phyloP scores from a whole-genome alignment of 1,140 invertebrate genomes.

The Heliconius melpomene region DNA sequence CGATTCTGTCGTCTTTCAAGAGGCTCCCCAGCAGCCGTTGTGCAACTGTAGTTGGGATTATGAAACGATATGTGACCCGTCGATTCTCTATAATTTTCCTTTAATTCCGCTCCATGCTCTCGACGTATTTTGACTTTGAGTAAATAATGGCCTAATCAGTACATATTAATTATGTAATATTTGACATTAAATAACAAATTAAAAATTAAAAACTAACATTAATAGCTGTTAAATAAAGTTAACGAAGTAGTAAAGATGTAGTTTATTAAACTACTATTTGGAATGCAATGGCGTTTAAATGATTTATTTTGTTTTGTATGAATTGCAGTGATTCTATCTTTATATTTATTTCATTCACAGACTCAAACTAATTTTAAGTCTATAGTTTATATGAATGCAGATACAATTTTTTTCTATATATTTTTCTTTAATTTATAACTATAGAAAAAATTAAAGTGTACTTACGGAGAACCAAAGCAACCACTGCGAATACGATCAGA shows the following conservation, averaged over 20 bases:
- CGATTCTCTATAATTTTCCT: conserved; percentile 68
- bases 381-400: no score
- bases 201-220: neutral
- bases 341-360: neutral
- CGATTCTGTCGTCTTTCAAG: conserved; percentile 63
- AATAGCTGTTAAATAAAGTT: neutral
- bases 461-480: conserved; percentile 53
- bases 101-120: conserved; percentile 54
- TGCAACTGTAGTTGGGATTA: conserved; percentile 77
- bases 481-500: conserved; percentile 41
- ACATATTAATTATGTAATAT: conserved; percentile 6
- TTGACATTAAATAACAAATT: neutral
- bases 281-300: no score
- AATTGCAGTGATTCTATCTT: no score
- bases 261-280: no score
- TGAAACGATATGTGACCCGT: conserved; percentile 77
- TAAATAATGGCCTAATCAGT: conserved; percentile 19
- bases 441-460: neutral
- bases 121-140: conserved; percentile 54
- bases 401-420: no score
- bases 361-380: neutral
- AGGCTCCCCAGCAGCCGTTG: conserved; percentile 40
- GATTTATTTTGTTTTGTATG: no score
- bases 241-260: no score
- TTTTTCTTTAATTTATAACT: neutral